A percentile compares a stretch with the other conserved stretches of the same genome.
Evolutionary conservation across 2,888 invertebrate genomes (phyloP).

Genomic region (Nephrotoma appendiculata): DNA sequence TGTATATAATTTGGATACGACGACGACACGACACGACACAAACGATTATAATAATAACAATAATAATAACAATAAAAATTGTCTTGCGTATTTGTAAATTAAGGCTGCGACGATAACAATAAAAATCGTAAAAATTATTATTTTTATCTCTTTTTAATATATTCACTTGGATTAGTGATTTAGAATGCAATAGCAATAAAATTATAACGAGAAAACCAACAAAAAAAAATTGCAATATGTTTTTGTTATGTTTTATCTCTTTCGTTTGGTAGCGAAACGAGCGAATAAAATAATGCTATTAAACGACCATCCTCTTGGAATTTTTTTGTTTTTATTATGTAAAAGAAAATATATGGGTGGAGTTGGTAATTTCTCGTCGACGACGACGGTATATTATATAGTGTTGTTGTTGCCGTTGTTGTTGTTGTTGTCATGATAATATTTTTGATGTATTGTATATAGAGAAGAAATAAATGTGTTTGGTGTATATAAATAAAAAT

Average conservation of each 20-base stretch:
- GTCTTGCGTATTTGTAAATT: conserved; percentile 2
- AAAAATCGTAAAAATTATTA: neutral
- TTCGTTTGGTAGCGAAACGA: neutral
- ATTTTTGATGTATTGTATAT: neutral
- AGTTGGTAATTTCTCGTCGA: neutral
- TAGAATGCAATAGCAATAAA: conserved; percentile 3
- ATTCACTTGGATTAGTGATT: neutral
- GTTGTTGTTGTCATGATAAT: conserved; percentile 2
- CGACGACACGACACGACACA: neutral
- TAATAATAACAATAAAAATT: neutral
- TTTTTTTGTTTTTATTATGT: neutral
- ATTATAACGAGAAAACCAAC: neutral
- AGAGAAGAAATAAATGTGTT: neutral
- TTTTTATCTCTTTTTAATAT: neutral
- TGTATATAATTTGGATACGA: neutral
- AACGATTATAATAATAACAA: neutral
- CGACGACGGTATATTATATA: neutral
- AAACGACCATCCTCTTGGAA: conserved; percentile 1
- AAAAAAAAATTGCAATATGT: neutral
- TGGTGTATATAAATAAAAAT: neutral
- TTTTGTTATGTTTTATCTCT: neutral
- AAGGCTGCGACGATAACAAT: neutral
- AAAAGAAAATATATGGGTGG: conserved; percentile 1
- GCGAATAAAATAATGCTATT: neutral
- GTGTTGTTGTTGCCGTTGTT: neutral